Conservation (phyloP, 1,140 invertebrate genomes). For the Anadara kagoshimensis region DNA sequence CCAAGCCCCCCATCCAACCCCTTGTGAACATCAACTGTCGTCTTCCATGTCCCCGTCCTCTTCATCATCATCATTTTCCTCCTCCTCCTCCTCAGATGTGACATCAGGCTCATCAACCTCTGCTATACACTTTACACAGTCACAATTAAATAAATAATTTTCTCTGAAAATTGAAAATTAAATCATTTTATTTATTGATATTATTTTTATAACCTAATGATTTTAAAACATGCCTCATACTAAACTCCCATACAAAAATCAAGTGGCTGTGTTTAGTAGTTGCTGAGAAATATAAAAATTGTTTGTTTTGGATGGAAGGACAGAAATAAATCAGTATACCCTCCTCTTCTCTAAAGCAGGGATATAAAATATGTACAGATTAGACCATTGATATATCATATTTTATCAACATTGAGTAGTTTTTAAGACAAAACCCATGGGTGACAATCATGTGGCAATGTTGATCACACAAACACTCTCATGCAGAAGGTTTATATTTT, state of each 20-base stretch:
- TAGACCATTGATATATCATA: background rate
- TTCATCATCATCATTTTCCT: conserved; percentile 72
- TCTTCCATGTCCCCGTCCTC: no score
- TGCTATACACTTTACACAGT: conserved; percentile 85
- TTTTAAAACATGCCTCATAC: background rate
- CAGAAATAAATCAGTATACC: no score
- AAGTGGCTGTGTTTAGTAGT: no score
- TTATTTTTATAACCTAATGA: background rate
- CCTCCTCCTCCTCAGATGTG: conserved; percentile 83
- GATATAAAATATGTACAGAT: background rate
- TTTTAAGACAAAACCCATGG: background rate
- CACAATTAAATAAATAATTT: conserved; percentile 91
- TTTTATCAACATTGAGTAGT: background rate
- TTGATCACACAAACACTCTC: no score
- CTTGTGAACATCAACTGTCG: no score
- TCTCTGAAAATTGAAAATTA: conserved; percentile 75
- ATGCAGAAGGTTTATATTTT: no score
- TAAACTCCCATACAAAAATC: background rate
- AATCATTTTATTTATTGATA: no score
- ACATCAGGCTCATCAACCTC: conserved; percentile 86
- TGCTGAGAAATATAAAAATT: no score
- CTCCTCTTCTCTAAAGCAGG: background rate
- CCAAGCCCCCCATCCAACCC: no score
- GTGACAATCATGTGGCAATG: no score
- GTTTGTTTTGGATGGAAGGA: no score